Conservation (phyloP, 1,140 invertebrate species). For the Mylabris phalerata region DNA sequence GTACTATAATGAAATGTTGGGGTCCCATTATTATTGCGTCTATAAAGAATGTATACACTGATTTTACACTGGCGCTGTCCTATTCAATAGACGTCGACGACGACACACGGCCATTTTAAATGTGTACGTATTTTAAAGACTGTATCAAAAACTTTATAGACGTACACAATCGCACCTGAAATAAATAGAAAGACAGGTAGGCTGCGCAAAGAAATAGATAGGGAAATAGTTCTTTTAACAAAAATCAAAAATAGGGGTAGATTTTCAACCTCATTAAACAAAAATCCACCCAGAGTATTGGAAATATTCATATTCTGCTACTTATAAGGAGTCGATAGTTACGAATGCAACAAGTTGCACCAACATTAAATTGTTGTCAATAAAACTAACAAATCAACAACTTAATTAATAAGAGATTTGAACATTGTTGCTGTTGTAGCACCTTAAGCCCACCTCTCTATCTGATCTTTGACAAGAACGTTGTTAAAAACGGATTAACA, state of each 20-base stretch:
- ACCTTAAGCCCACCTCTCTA: no score
- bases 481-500: no score
- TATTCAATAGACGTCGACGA: slow-evolving; percentile 20
- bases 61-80: slow-evolving; percentile 31
- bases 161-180: neutral
- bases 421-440: no score
- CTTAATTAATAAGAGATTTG: no score
- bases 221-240: neutral
- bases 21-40: slow-evolving; percentile 35
- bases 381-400: neutral
- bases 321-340: neutral
- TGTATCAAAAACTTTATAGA: neutral
- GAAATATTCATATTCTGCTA: no score
- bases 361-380: slow-evolving; percentile 2
- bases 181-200: slow-evolving; percentile 6
- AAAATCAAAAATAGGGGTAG: slow-evolving; percentile 2
- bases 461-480: no score
- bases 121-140: neutral
- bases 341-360: slow-evolving; percentile 11
- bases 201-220: slow-evolving; percentile 3
- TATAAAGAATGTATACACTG: slow-evolving; percentile 36
- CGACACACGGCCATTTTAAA: slow-evolving; percentile 17
- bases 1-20: slow-evolving; percentile 37
- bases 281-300: neutral
- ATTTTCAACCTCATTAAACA: slow-evolving; percentile 10